Conservation (phyloP, 2,888 invertebrate genomes). For the Caenorhabditis afra region DNA sequence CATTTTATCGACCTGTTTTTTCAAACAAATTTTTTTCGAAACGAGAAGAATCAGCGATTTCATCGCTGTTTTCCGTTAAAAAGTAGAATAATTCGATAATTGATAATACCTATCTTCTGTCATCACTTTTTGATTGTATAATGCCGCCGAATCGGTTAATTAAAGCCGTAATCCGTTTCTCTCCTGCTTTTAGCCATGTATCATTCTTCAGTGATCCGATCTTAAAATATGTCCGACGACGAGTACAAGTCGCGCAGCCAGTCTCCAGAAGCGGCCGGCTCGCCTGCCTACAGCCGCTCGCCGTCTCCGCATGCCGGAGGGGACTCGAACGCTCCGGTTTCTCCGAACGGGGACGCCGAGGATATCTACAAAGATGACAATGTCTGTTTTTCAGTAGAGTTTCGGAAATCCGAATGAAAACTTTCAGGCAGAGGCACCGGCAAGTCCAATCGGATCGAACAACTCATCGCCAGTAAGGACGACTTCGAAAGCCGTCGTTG, state of each 20-base stretch:
- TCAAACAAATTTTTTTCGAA: background rate
- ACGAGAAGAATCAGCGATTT: too few species aligned
- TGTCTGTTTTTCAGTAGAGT: constrained; percentile 1
- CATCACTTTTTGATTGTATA: too few species aligned
- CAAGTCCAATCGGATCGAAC: constrained; percentile 1
- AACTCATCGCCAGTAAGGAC: constrained; percentile 29
- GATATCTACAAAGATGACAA: constrained; percentile 36
- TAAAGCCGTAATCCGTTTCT: too few species aligned
- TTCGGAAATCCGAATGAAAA: background rate
- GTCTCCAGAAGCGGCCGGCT: constrained; percentile 15
- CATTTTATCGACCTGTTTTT: constrained; percentile 22
- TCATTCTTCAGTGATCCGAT: constrained; percentile 7
- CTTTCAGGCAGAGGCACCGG: background rate
- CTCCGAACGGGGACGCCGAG: constrained; percentile 37
- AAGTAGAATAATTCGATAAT: too few species aligned
- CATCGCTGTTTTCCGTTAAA: too few species aligned
- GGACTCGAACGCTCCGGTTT: constrained; percentile 28
- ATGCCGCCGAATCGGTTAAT: too few species aligned
- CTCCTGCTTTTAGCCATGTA: too few species aligned
- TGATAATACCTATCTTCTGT: too few species aligned
- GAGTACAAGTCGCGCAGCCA: constrained; percentile 9
- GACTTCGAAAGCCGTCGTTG: constrained; percentile 29
- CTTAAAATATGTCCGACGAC: constrained; percentile 31
- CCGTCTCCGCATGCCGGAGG: constrained; percentile 16
- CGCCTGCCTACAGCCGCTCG: constrained; percentile 11